These are phyloP conservation scores for Papilio machaon DNA, from an alignment of 1,140 invertebrate species.

Conservation along the genomic window DNA sequence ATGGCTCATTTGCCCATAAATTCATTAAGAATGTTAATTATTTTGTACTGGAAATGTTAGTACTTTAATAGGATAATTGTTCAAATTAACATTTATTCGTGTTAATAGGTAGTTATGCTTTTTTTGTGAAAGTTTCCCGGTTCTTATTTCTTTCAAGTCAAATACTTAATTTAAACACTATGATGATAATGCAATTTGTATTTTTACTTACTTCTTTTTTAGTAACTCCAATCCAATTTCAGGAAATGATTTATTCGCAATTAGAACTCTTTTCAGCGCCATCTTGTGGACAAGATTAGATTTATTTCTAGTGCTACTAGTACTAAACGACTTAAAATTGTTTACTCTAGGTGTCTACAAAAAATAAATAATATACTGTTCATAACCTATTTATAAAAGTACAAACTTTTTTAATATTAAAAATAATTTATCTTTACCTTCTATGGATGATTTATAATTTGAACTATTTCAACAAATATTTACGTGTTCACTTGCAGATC, in stretches of 20 bases:
- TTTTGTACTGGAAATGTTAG: neutral
- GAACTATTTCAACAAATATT: neutral
- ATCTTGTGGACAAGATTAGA: conserved; percentile 42
- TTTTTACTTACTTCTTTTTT: conserved; percentile 62
- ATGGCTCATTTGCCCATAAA: neutral
- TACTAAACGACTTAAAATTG: neutral
- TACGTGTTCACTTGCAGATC: neutral
- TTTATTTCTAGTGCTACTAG: neutral
- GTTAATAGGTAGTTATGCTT: neutral
- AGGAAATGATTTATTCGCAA: conserved; percentile 65
- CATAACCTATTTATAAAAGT: neutral
- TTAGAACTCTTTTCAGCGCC: conserved; percentile 59
- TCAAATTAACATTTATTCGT: neutral
- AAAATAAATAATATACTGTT: neutral
- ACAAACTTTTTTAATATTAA: neutral
- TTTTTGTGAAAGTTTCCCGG: neutral
- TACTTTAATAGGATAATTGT: neutral
- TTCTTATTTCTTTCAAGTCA: neutral
- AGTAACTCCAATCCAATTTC: conserved; percentile 58
- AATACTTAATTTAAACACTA: neutral
- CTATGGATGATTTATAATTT: neutral
- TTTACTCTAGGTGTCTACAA: neutral
- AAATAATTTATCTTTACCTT: neutral
- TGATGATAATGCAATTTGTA: neutral
- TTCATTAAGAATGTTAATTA: neutral